Conservation (phyloP, 2,797 vertebrate species). For the Gadopsis marmoratus region DNA sequence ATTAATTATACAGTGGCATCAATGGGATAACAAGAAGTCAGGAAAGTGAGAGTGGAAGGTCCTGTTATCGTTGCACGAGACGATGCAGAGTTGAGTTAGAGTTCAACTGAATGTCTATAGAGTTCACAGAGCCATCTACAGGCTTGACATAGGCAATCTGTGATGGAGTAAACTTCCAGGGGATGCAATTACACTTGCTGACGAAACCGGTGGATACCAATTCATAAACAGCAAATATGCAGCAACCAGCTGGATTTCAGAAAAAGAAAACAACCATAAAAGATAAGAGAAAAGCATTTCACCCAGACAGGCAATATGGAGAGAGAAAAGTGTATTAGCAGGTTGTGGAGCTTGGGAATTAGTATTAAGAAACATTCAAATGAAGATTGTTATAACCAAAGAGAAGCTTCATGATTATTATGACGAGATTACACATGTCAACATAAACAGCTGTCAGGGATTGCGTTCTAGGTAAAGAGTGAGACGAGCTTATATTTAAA, state of each 20-base stretch:
- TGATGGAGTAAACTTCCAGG: constrained; percentile 31
- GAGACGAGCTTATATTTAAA: constrained; percentile 9
- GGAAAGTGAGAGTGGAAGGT: constrained; percentile 11
- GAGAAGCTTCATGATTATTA: neutral
- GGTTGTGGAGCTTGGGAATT: constrained; percentile 21
- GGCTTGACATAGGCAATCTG: constrained; percentile 20
- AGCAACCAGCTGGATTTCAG: constrained; percentile 34
- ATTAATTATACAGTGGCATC: constrained; percentile 35
- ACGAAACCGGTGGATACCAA: constrained; percentile 20
- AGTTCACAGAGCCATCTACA: constrained; percentile 46
- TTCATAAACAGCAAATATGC: constrained; percentile 47
- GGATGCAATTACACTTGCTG: constrained; percentile 38
- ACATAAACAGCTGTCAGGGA: constrained; percentile 30
- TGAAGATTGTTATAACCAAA: constrained; percentile 26
- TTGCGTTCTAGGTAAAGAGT: neutral
- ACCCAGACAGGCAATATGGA: constrained; percentile 6
- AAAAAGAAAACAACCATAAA: constrained; percentile 15
- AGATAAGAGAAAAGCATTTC: constrained; percentile 39
- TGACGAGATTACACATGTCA: constrained; percentile 20
- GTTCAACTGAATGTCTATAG: constrained; percentile 37
- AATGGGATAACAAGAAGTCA: constrained; percentile 17
- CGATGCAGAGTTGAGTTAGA: constrained; percentile 43
- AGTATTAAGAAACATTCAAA: constrained; percentile 19
- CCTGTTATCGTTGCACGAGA: constrained; percentile 23
- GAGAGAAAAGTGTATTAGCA: constrained; percentile 25